Conservation (phyloP, 2,113 vertebrate genomes). For the Marcusenius ussheri region DNA sequence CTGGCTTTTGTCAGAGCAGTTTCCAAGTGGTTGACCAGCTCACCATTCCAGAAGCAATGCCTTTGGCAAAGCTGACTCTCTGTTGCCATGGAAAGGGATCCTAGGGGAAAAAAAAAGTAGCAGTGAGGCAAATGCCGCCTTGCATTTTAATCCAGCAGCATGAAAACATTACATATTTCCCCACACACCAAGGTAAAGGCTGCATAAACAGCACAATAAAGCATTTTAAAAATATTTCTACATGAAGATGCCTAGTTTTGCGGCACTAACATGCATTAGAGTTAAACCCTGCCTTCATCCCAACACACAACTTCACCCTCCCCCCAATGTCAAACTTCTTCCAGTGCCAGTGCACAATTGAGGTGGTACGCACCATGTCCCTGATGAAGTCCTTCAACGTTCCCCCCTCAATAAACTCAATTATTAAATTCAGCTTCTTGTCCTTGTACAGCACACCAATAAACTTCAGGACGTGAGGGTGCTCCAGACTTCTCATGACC, state of each 20-base stretch:
- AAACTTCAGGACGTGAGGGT: conserved; percentile 88
- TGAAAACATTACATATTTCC: not conserved
- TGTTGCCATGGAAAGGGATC: conserved; percentile 86
- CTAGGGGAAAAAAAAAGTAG: conserved; percentile 49
- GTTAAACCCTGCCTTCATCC: not conserved
- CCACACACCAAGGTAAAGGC: not conserved
- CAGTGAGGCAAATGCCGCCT: not conserved
- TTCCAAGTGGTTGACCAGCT: conserved; percentile 43
- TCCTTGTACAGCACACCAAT: conserved; percentile 96
- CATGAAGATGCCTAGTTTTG: not conserved
- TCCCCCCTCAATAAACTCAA: conserved; percentile 91
- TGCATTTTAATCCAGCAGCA: not conserved
- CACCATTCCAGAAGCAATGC: conserved; percentile 92
- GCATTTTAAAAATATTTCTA: not conserved
- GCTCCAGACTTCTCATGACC: conserved; percentile 90
- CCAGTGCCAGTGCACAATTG: conserved; percentile 19
- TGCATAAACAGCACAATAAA: not conserved
- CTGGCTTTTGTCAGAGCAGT: not conserved
- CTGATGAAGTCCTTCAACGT: conserved; percentile 91
- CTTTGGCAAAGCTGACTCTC: conserved; percentile 88
- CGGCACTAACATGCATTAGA: not conserved
- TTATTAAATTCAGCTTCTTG: conserved; percentile 89
- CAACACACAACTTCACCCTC: not conserved
- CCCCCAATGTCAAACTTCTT: not conserved
- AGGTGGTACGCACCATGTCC: conserved; percentile 64